Conservation (phyloP, 1,140 invertebrate genomes). For the Drosophila tropicalis region DNA sequence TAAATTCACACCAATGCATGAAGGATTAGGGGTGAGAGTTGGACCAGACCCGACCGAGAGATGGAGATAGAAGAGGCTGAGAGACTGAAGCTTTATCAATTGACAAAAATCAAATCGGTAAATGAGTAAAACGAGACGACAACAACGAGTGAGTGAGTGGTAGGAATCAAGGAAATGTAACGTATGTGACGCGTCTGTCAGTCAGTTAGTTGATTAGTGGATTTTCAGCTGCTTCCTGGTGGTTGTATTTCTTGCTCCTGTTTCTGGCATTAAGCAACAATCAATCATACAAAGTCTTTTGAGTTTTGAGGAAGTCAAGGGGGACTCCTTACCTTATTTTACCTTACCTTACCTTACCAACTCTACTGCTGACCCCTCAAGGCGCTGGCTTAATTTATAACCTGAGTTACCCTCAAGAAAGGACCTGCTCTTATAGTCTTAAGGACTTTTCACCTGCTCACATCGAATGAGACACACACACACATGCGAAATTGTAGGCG, state of each 20-base stretch:
- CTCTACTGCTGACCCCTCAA: constrained; percentile 44
- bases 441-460: constrained; percentile 77
- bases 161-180: constrained; percentile 41
- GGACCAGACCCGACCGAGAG: not conserved
- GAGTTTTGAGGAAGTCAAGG: constrained; percentile 15
- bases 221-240: constrained; percentile 73
- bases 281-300: constrained; percentile 64
- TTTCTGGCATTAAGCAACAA: constrained; percentile 65
- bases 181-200: constrained; percentile 54
- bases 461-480: not conserved
- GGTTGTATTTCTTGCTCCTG: constrained; percentile 49
- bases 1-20: constrained; percentile 72
- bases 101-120: constrained; percentile 70
- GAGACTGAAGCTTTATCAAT: constrained; percentile 53
- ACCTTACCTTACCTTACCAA: too few relatives aligned
- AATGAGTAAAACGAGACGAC: constrained; percentile 53
- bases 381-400: constrained; percentile 76
- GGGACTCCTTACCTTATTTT: constrained; percentile 28
- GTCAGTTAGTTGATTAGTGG: constrained; percentile 50
- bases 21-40: constrained; percentile 66
- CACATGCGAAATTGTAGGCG: constrained; percentile 60
- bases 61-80: not conserved
- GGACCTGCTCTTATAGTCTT: constrained; percentile 5
- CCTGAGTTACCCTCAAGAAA: constrained; percentile 63
- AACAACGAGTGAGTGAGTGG: not conserved